Conservation (phyloP, 2,888 invertebrate species). For the Drosophila glabriapex region DNA sequence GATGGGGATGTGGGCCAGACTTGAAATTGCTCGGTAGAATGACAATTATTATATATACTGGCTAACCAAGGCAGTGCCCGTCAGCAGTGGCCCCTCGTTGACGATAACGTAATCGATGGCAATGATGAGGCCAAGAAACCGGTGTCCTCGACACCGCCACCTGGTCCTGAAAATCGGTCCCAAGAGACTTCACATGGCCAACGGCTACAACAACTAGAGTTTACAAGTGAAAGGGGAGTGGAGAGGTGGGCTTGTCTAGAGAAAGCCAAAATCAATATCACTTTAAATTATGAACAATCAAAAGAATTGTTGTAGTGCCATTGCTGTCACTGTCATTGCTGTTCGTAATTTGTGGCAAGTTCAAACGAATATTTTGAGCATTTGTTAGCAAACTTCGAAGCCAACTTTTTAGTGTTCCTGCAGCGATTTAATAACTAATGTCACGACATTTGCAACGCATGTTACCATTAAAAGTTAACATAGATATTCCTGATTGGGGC, state of each 20-base stretch:
- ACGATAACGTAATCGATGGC: slow-evolving; percentile 17
- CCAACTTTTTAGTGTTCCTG: background rate
- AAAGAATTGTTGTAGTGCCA: slow-evolving; percentile 15
- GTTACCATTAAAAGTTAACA: background rate
- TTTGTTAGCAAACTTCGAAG: slow-evolving; percentile 14
- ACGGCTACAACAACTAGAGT: background rate
- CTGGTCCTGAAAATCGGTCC: slow-evolving; percentile 12
- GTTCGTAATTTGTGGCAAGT: slow-evolving; percentile 9
- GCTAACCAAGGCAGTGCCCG: slow-evolving; percentile 23
- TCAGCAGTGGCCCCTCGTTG: slow-evolving; percentile 24
- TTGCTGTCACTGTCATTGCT: background rate
- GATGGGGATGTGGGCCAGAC: background rate
- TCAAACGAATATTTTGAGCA: slow-evolving; percentile 12
- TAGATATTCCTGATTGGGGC: background rate
- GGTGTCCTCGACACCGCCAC: background rate
- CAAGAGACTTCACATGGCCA: slow-evolving; percentile 19
- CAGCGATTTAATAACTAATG: slow-evolving; percentile 25
- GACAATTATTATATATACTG: slow-evolving; percentile 37
- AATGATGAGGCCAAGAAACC: slow-evolving; percentile 26
- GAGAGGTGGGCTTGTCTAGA: background rate
- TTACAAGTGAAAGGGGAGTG: background rate
- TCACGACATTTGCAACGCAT: slow-evolving; percentile 8
- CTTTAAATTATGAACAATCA: slow-evolving; percentile 54
- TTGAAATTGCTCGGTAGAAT: slow-evolving; percentile 12
- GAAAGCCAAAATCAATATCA: slow-evolving; percentile 46